phyloP scores from a whole-genome alignment of 2,113 vertebrate genomes.

The Cynocephalus volans region DNA sequence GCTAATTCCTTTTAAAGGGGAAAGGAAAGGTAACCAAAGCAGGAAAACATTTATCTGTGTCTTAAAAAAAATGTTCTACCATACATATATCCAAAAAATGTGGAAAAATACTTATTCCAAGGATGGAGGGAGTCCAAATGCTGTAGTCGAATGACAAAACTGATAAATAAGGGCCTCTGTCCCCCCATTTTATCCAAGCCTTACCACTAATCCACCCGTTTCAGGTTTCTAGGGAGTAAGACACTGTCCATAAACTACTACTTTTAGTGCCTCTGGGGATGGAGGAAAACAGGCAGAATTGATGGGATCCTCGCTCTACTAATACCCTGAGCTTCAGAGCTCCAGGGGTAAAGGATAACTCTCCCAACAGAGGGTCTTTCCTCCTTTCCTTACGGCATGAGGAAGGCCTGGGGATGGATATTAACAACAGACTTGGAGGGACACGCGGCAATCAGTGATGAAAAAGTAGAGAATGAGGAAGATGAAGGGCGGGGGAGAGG shows the following conservation, averaged over 20 bases:
- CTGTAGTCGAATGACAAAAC: constrained; percentile 74
- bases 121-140: constrained; percentile 70
- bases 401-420: constrained; percentile 46
- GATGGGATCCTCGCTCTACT: constrained; percentile 11
- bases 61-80: constrained; percentile 85
- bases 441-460: constrained; percentile 62
- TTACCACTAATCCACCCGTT: neutral
- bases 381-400: constrained; percentile 25
- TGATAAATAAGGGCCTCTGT: constrained; percentile 67
- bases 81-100: constrained; percentile 81
- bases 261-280: constrained; percentile 12
- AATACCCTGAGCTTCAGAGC: neutral
- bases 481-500: neutral
- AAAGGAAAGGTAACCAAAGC: constrained; percentile 84
- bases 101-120: constrained; percentile 73
- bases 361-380: constrained; percentile 26
- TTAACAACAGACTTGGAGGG: constrained; percentile 52
- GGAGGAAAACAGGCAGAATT: constrained; percentile 51
- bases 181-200: constrained; percentile 61
- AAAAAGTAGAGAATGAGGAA: constrained; percentile 56
- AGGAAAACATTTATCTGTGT: constrained; percentile 83
- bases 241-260: neutral
- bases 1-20: constrained; percentile 84
- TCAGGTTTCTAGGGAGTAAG: neutral
- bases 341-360: neutral